phyloP scores from a whole-genome alignment of 2,888 invertebrate genomes.

The Scrobipalpa costella region DNA sequence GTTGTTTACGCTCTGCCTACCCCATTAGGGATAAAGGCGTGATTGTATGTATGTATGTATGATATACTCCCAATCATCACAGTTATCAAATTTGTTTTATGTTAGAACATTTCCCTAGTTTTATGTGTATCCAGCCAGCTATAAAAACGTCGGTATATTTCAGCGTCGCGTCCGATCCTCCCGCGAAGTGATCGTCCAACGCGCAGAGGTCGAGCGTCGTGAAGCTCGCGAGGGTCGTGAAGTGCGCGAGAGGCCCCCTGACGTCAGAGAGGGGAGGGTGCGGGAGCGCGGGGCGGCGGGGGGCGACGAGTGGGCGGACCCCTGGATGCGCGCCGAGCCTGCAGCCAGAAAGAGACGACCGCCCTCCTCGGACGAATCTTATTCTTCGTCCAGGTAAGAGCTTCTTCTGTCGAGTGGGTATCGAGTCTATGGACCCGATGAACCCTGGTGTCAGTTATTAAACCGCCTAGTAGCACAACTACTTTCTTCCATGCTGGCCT shows the following conservation, averaged over 20 bases:
- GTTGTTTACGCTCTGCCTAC: too few species aligned
- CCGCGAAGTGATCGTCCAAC: slow-evolving; percentile 88
- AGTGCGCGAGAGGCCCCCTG: slow-evolving; percentile 44
- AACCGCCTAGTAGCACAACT: too few species aligned
- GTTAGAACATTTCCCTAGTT: background rate
- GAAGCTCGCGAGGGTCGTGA: slow-evolving; percentile 71
- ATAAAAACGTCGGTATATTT: background rate
- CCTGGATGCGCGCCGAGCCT: slow-evolving; percentile 90
- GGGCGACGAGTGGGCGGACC: slow-evolving; percentile 97
- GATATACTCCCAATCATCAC: too few species aligned
- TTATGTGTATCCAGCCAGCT: background rate
- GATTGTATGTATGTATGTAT: too few species aligned
- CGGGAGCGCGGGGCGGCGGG: slow-evolving; percentile 70
- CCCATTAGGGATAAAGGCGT: too few species aligned
- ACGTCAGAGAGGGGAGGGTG: slow-evolving; percentile 38
- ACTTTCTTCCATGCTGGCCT: too few species aligned
- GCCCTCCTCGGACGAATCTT: slow-evolving; percentile 72
- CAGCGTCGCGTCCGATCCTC: slow-evolving; percentile 82
- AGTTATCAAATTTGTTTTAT: too few species aligned
- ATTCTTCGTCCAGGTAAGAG: too few species aligned
- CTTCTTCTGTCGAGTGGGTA: too few species aligned
- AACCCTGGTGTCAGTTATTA: too few species aligned
- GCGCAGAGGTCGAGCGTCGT: slow-evolving; percentile 57
- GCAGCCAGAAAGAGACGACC: slow-evolving; percentile 67
- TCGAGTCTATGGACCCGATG: too few species aligned